Evolutionary conservation across 2,888 invertebrate species (phyloP), one percentile per base, ranked within the genome.

Genomic region (Epistrophe grossulariae): DNA sequence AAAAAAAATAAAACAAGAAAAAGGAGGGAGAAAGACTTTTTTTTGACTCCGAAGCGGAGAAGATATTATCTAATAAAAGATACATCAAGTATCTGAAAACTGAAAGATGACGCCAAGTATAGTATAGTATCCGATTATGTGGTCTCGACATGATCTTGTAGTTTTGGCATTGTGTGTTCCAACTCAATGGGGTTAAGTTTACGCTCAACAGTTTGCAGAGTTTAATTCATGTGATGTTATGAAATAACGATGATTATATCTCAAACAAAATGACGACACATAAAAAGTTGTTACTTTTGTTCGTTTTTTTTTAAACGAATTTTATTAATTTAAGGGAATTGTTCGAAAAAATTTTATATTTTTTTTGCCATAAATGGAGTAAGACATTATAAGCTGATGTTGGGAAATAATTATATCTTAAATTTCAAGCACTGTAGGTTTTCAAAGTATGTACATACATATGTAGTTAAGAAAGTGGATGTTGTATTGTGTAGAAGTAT

Each of bases 221-320:
- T 38, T n/a, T 11, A 64, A 17, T 64, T 45, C 24, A 28, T 28
- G 40, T 15, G 19, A 17, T 31, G 68, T 85, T 85, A 85, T 74
- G 82, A 85, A 81, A 85, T 73, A 70, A 48, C 45, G 38, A 50
- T 55, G 50, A 64, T 84, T 84, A 84, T 80, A 84, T 77, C 62
- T 66, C 62, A 72, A 59, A 40, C 45, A 28, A 45, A 73, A 15
- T 50, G 52, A 64, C 50, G 55, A 2, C 59, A 74, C 60, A 52
- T 55, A 66, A 52, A 40, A 60, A n/a, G 19, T 72, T 82, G 68
- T 74, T 38, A 11, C 43, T 17, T 35, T 57, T 19, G 4, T 50
- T 17, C 17, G 10, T 28, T 71, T 57, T 55, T 28, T 71, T 57
- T 55, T 11, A 17, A 48, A 35, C 5, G 38, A 52, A 31, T 60